Evolutionary conservation across 2,797 vertebrate species (phyloP).

Genomic region (Nannoperca obscura): DNA sequence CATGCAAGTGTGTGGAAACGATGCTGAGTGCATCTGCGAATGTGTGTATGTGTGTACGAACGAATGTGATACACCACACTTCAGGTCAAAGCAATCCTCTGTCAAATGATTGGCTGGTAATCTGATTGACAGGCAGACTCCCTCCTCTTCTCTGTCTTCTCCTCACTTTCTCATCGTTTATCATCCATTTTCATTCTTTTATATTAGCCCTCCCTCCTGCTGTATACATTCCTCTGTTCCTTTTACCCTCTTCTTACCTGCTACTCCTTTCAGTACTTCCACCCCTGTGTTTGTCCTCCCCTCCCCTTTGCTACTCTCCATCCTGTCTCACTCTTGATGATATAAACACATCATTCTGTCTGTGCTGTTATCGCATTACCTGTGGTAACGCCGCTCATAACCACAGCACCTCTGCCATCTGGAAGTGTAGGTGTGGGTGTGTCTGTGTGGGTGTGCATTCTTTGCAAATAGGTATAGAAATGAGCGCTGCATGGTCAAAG

Average conservation of each 20-base stretch:
- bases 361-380: conserved; percentile 70
- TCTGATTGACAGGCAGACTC: conserved; percentile 82
- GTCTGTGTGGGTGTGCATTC: conserved; percentile 13
- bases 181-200: conserved; percentile 58
- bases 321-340: conserved; percentile 52
- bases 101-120: conserved; percentile 83
- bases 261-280: conserved; percentile 14
- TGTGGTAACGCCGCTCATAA: conserved; percentile 65
- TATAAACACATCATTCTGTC: conserved; percentile 78
- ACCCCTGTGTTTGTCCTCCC: conserved; percentile 40
- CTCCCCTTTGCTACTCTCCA: conserved; percentile 16
- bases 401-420: conserved; percentile 60
- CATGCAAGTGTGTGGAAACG: conserved; percentile 73
- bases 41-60: conserved; percentile 51
- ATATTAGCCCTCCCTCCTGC: conserved; percentile 29
- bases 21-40: conserved; percentile 73
- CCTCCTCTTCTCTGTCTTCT: conserved; percentile 59
- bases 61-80: conserved; percentile 72
- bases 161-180: conserved; percentile 46
- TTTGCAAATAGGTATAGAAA: conserved; percentile 27
- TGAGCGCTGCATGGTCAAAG: conserved; percentile 17
- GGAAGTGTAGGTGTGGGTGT: conserved; percentile 4
- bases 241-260: conserved; percentile 23
- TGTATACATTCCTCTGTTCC: conserved; percentile 22
- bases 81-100: conserved; percentile 81